Base-by-base conservation (phyloP, 1,140 invertebrate species). In the Leptoteleia sp. region DNA sequence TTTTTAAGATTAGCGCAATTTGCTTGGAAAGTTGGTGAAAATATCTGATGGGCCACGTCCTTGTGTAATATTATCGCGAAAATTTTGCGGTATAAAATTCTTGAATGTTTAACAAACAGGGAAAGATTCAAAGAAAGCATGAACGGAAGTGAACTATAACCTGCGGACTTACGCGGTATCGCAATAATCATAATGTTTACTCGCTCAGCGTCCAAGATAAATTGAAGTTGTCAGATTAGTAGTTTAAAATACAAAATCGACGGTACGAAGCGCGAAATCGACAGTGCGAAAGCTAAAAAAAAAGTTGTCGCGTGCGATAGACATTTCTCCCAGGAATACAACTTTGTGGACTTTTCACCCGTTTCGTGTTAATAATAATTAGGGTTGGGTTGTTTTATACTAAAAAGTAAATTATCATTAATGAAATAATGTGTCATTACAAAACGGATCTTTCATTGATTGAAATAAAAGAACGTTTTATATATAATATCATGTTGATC, bases 181-280 rank as follows among this genome's bases (percentile, higher is more conserved):
- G 19, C n/a, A 22, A 62, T 27, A n/a, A 38, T 62, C 11, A 62
- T 62, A 48, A 62, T 48, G 29, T 48, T 27, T 62, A 33, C n/a
- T 38, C 31, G 13, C 57, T 31, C 22, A 13, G 4, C 6, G 4
- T 65, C 57, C 48, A 50, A 79, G 78, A 82, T 70, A 79, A 81
- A 80, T 82, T 55, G 78, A 38, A n/a, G n/a, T n/a, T 48, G 61
- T 75, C 50, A 64, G 59, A 80, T 80, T 79, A 80, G 68, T 55
- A 75, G 48, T 80, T 82, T 80, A 62, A 76, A 80, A 80, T 72
- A 52, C 61, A 55, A 43, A 48, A 72, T 76, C 43, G 31, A 65
- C 50, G 22, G 3, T 35, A 35, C 11, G 3, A 12, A 22, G 19
- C 5, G 5, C 2, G 5, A 5, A 22, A 22, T 22, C 19, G 19